phyloP scores from a whole-genome alignment of 1,140 invertebrate species.

The Caligus rogercresseyi region DNA sequence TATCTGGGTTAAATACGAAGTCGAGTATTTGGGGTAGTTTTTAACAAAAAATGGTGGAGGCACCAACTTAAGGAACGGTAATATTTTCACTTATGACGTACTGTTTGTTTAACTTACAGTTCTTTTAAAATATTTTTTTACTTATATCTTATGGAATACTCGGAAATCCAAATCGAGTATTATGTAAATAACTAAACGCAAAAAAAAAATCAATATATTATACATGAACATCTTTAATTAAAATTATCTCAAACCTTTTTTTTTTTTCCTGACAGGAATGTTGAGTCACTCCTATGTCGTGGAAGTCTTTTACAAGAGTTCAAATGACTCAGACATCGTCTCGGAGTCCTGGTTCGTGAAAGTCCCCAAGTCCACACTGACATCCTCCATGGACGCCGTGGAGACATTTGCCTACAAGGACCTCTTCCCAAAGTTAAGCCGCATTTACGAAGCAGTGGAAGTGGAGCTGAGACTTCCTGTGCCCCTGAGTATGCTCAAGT shows the following conservation, averaged over 20 bases:
- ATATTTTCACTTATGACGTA: too few relatives aligned
- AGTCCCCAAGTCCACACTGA: constrained; percentile 5
- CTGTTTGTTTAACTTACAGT: too few relatives aligned
- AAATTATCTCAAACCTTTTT: background rate
- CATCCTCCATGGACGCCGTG: constrained; percentile 1
- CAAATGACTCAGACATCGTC: background rate
- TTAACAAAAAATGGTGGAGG: too few relatives aligned
- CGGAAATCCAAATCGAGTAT: too few relatives aligned
- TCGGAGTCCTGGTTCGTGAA: constrained; percentile 12
- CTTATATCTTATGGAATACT: too few relatives aligned
- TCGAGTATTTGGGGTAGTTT: too few relatives aligned
- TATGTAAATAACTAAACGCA: too few relatives aligned
- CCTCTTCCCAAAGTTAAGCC: background rate
- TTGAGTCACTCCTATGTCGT: constrained; percentile 8
- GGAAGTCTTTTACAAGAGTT: background rate
- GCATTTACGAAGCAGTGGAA: background rate
- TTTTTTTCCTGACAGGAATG: background rate
- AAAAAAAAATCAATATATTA: too few relatives aligned
- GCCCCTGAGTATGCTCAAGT: background rate
- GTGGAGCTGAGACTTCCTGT: constrained; percentile 7
- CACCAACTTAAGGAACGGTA: too few relatives aligned
- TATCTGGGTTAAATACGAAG: too few relatives aligned
- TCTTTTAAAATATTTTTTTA: too few relatives aligned
- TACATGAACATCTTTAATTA: background rate
- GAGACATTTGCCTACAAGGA: constrained; percentile 10